Evolutionary conservation across 2,797 vertebrate species (phyloP).

Genomic region (Anguilla megastoma): DNA sequence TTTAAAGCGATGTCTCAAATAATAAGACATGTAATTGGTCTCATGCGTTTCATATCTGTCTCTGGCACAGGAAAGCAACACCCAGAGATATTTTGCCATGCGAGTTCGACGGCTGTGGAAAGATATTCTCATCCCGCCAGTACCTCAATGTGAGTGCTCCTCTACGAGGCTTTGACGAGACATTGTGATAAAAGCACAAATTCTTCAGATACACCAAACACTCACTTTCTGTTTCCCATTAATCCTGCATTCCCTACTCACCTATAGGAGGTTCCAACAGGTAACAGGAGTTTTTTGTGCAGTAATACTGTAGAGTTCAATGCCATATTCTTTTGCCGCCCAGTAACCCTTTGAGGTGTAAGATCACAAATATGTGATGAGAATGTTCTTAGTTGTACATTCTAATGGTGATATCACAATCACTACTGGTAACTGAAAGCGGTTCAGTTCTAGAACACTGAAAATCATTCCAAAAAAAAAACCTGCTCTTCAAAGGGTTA

Average conservation of each 20-base stretch:
- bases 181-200: background rate
- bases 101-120: constrained; percentile 76
- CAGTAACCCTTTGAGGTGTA: too few relatives aligned
- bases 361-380: too few relatives aligned
- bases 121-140: constrained; percentile 80
- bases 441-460: too few relatives aligned
- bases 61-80: constrained; percentile 68
- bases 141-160: constrained; percentile 75
- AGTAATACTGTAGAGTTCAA: background rate
- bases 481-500: too few relatives aligned
- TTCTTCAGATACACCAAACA: background rate
- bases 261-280: background rate
- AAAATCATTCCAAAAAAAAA: too few relatives aligned
- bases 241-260: background rate
- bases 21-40: background rate
- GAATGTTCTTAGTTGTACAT: too few relatives aligned
- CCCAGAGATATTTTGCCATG: constrained; percentile 76
- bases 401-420: too few relatives aligned
- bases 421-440: too few relatives aligned
- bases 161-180: background rate
- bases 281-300: background rate
- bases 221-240: background rate
- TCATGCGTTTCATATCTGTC: background rate
- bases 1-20: background rate
- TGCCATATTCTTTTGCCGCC: background rate